phyloP scores from a whole-genome alignment of 2,113 vertebrate genomes.

The Odobenus rosmarus region DNA sequence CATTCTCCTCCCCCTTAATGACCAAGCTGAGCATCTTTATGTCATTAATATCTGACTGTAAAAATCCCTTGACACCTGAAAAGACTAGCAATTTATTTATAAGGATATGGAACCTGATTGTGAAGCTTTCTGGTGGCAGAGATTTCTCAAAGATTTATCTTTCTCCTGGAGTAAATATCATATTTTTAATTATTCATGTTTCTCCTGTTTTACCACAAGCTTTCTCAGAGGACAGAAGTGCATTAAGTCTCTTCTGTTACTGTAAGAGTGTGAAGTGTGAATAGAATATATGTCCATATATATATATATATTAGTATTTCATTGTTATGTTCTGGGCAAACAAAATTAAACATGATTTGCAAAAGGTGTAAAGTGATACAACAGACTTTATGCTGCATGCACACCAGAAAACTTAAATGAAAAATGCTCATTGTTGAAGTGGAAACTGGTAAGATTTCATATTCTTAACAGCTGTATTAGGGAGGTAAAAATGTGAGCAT shows the following conservation, averaged over 20 bases:
- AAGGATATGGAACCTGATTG: conserved; percentile 55
- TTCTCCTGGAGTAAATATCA: conserved; percentile 68
- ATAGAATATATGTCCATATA: conserved; percentile 33
- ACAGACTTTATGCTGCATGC: conserved; percentile 6
- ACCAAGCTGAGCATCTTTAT: conserved; percentile 55
- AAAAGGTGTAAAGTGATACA: conserved; percentile 70
- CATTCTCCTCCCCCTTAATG: conserved; percentile 10
- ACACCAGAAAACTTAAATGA: not conserved
- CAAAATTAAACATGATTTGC: conserved; percentile 74
- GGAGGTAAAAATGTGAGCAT: not conserved
- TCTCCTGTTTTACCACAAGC: conserved; percentile 79
- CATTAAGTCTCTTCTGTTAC: conserved; percentile 55
- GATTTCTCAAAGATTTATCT: conserved; percentile 74
- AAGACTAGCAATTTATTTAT: conserved; percentile 56
- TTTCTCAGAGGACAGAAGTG: conserved; percentile 76
- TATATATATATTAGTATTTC: conserved; percentile 52
- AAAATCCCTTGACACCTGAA: conserved; percentile 55
- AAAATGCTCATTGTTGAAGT: conserved; percentile 27
- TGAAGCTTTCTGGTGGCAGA: conserved; percentile 62
- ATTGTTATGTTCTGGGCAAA: conserved; percentile 76
- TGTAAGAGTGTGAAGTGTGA: conserved; percentile 61
- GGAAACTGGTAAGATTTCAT: not conserved
- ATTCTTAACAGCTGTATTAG: conserved; percentile 53
- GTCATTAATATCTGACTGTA: conserved; percentile 62
- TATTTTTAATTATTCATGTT: conserved; percentile 82